phyloP scores from a whole-genome alignment of 2,888 invertebrate genomes.

The Sarcophaga variegata region DNA sequence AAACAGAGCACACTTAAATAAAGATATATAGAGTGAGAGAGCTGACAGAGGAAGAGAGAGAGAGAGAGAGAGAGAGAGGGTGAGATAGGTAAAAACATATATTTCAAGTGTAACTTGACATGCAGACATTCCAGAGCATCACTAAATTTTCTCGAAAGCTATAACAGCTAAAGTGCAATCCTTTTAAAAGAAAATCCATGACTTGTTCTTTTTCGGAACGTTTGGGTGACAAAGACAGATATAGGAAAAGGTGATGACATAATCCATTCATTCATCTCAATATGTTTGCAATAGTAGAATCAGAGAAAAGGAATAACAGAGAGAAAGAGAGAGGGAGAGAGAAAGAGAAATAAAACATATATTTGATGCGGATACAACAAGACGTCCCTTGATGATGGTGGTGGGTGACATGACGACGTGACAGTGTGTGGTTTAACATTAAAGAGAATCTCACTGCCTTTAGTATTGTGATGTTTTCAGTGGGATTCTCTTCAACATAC shows the following conservation, averaged over 20 bases:
- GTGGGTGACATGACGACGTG: conserved; percentile 18
- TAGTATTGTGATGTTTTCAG: conserved; percentile 60
- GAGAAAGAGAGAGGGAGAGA: conserved; percentile 30
- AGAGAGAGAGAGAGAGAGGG: neutral
- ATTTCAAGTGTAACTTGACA: conserved; percentile 37
- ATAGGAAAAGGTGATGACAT: conserved; percentile 62
- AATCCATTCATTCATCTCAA: conserved; percentile 56
- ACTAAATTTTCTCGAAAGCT: conserved; percentile 60
- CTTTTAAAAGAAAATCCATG: conserved; percentile 28
- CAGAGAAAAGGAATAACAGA: conserved; percentile 14
- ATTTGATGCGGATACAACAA: conserved; percentile 63
- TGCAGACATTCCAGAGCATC: conserved; percentile 57
- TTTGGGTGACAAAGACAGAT: conserved; percentile 26
- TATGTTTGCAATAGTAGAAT: conserved; percentile 29
- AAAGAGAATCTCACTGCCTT: conserved; percentile 54
- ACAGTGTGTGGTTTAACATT: conserved; percentile 18
- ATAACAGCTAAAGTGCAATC: conserved; percentile 25
- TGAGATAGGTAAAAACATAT: conserved; percentile 15
- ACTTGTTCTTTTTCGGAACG: neutral
- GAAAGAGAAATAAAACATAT: conserved; percentile 53
- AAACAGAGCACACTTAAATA: neutral
- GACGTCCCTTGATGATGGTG: conserved; percentile 54
- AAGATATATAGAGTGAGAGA: conserved; percentile 9
- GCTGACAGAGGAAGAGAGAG: neutral
- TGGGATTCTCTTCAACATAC: conserved; percentile 29